A percentile compares a stretch with the other conserved stretches of the same genome.
These are phyloP conservation scores for Dasyornis broadbenti DNA, from an alignment of 2,113 vertebrate species.

Conservation along the genomic window DNA sequence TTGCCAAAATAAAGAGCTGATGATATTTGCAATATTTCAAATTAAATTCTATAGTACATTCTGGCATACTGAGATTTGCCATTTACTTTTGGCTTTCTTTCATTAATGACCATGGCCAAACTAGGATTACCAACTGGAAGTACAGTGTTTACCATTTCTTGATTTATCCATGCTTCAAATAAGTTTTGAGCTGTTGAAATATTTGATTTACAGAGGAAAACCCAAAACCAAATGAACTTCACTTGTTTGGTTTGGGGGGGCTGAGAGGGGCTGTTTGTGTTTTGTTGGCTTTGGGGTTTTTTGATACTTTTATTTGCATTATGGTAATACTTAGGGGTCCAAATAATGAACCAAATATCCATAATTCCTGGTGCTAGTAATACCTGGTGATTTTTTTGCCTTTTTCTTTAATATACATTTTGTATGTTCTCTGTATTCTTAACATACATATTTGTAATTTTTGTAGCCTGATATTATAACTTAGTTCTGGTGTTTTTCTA, in stretches of 20 bases:
- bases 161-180: background rate
- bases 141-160: background rate
- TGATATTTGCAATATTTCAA: background rate
- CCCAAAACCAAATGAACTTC: background rate
- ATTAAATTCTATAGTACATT: background rate
- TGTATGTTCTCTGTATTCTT: too few species aligned
- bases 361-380: background rate
- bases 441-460: too few species aligned
- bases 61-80: background rate
- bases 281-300: fast-evolving
- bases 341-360: background rate
- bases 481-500: too few species aligned
- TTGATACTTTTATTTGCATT: background rate
- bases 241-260: fast-evolving
- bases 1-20: background rate
- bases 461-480: too few species aligned
- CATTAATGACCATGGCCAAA: background rate
- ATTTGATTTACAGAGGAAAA: background rate
- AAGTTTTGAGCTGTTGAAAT: background rate
- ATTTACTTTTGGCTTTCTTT: background rate
- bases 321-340: background rate
- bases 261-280: fast-evolving
- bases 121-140: background rate
- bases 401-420: too few species aligned
- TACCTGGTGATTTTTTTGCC: too few species aligned